Evolutionary conservation across 92 coral and sea anemone species (phyloP).

Genomic region (Zoanthus sansibaricus): DNA sequence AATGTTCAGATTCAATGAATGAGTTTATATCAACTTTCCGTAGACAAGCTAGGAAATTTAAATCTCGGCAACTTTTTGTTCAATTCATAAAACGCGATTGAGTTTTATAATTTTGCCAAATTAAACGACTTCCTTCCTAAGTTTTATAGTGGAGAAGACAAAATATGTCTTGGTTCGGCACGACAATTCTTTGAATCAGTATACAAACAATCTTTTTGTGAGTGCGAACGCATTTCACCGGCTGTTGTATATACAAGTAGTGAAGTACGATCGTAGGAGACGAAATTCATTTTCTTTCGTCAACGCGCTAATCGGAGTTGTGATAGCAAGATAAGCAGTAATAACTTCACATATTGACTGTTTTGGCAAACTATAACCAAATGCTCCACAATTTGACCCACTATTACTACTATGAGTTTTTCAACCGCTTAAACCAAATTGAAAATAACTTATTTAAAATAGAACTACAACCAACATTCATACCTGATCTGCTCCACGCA

Average conservation of each 20-base stretch:
- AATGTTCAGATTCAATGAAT: slow-evolving; percentile 10
- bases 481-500: slow-evolving; percentile 11
- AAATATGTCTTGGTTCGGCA: background rate
- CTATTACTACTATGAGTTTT: background rate
- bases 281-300: background rate
- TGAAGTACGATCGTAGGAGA: background rate
- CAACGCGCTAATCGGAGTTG: background rate
- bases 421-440: background rate
- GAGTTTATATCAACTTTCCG: background rate
- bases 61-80: background rate
- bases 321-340: slow-evolving; percentile 4
- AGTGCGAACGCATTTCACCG: background rate
- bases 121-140: background rate
- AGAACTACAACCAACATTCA: background rate
- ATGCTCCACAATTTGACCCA: slow-evolving; percentile 9
- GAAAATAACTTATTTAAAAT: background rate
- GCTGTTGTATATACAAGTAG: too few relatives aligned
- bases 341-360: slow-evolving; percentile 17
- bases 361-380: slow-evolving; percentile 32
- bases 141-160: background rate
- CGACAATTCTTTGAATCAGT: background rate
- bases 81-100: background rate
- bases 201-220: background rate
- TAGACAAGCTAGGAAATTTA: background rate
- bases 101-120: background rate